Conservation (phyloP, 2,113 vertebrate genomes). For the Microcebus tavaratra region DNA sequence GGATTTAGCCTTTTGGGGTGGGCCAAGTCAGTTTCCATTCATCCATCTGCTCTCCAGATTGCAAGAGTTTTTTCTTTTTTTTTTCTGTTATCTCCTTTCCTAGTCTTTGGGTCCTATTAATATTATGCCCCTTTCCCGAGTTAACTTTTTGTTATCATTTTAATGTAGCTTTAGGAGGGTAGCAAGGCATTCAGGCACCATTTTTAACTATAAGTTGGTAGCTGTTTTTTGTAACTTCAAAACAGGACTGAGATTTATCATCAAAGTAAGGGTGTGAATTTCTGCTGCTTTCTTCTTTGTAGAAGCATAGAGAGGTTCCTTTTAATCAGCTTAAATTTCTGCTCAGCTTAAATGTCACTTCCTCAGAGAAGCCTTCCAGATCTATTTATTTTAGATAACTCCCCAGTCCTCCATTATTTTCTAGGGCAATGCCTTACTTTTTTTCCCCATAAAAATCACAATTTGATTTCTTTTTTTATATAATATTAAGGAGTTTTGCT, state of each 20-base stretch:
- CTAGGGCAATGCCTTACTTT: background rate
- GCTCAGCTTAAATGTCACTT: conserved; percentile 17
- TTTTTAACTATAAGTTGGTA: background rate
- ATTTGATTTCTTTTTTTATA: background rate
- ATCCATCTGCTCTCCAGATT: conserved; percentile 9
- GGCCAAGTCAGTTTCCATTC: background rate
- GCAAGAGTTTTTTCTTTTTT: background rate
- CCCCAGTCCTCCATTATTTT: background rate
- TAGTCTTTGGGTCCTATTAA: background rate
- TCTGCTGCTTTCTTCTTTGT: background rate
- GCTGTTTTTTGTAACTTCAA: background rate
- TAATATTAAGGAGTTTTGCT: background rate
- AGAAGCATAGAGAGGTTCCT: background rate
- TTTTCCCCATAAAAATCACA: background rate
- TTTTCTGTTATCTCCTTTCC: background rate
- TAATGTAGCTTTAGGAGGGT: background rate
- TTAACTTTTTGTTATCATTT: conserved; percentile 1
- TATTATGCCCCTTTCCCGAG: background rate
- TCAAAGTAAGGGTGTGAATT: background rate
- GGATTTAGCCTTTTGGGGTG: background rate
- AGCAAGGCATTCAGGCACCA: background rate
- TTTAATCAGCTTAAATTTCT: conserved; percentile 5
- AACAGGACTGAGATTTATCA: background rate
- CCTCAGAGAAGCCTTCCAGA: background rate
- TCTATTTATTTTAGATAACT: background rate